Evolutionary conservation across 2,797 vertebrate species (phyloP).

Genomic region (Cygnus olor): DNA sequence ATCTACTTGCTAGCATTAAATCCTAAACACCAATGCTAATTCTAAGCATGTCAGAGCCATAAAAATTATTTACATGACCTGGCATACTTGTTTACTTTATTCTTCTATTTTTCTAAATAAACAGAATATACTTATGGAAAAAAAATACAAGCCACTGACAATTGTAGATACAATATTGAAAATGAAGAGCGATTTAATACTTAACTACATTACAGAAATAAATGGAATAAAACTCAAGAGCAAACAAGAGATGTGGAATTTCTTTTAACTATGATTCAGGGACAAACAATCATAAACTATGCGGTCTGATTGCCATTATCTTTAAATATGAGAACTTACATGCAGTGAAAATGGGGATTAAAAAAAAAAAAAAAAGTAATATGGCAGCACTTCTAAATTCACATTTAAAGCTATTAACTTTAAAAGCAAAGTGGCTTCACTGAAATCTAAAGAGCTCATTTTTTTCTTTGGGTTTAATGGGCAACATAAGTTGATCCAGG

Average conservation of each 20-base stretch:
- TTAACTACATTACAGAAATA: background rate
- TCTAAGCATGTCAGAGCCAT: background rate
- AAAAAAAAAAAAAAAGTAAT: background rate
- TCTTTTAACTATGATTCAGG: background rate
- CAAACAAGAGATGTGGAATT: background rate
- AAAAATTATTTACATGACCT: background rate
- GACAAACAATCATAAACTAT: background rate
- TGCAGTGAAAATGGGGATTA: background rate
- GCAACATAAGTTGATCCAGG: background rate
- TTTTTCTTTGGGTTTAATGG: background rate
- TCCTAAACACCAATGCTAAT: background rate
- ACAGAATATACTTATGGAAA: background rate
- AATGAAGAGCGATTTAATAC: background rate
- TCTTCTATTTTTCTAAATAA: background rate
- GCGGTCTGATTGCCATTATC: background rate
- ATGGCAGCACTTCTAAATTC: background rate
- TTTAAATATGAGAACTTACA: background rate
- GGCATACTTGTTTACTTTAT: background rate
- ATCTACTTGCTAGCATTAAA: slow-evolving; percentile 15
- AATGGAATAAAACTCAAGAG: background rate
- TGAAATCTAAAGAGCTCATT: background rate
- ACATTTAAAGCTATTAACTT: background rate
- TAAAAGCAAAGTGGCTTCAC: background rate
- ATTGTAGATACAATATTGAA: background rate
- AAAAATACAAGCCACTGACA: background rate